Percentiles rank a stretch among this genome's conserved stretches.
These are phyloP conservation scores for Phengaris arion DNA, from an alignment of 2,888 invertebrate species.

Conservation along the genomic window DNA sequence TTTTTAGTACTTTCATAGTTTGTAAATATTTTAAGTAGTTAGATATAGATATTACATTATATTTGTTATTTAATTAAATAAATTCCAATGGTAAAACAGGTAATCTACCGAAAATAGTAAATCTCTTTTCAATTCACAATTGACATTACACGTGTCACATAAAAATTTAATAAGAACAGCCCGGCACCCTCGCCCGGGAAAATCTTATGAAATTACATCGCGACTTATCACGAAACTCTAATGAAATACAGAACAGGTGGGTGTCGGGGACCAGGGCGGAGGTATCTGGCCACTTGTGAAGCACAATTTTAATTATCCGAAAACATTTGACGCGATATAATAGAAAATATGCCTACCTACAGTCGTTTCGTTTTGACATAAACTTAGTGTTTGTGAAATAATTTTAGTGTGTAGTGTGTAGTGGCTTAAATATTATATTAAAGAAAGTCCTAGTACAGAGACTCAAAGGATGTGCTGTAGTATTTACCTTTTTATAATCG, in stretches of 20 bases:
- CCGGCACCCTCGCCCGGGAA: conserved; percentile 42
- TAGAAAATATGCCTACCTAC: not conserved
- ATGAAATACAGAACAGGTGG: conserved; percentile 75
- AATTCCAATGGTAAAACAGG: too few species aligned
- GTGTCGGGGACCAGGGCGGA: conserved; percentile 44
- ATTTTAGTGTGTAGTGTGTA: too few species aligned
- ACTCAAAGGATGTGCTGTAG: too few species aligned
- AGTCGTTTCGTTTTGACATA: not conserved
- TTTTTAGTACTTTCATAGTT: too few species aligned
- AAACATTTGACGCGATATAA: not conserved
- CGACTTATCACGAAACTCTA: conserved; percentile 65
- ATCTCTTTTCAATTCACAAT: too few species aligned
- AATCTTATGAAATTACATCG: conserved; percentile 67
- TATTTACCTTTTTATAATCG: too few species aligned
- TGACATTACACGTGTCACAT: conserved; percentile 36
- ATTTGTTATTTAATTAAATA: too few species aligned
- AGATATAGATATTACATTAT: too few species aligned
- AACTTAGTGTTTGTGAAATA: not conserved
- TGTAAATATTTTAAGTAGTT: too few species aligned
- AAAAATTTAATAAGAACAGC: conserved; percentile 62
- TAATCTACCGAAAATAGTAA: too few species aligned
- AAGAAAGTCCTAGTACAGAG: too few species aligned
- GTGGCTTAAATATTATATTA: too few species aligned
- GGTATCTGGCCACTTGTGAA: conserved; percentile 56
- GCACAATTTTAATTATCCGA: conserved; percentile 24